A percentile compares a stretch with the other conserved stretches of the same genome.
phyloP scores from a whole-genome alignment of 2,113 vertebrate genomes.

The Taurulus bubalis region DNA sequence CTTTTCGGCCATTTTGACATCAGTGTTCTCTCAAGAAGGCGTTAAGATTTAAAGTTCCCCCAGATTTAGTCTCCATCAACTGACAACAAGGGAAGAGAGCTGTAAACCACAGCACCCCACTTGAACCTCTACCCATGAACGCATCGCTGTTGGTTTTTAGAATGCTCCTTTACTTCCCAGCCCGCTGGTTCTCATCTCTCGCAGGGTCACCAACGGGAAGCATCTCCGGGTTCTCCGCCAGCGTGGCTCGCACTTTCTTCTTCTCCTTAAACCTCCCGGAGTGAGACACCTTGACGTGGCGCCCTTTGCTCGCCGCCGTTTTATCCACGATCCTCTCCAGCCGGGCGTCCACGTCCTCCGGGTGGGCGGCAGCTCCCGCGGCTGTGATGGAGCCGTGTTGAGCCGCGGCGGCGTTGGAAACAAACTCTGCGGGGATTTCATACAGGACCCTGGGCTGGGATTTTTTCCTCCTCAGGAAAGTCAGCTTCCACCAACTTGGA shows the following conservation, averaged over 20 bases:
- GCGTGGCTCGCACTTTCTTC: conserved; percentile 87
- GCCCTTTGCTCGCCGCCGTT: conserved; percentile 84
- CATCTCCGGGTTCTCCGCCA: conserved; percentile 87
- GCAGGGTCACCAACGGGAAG: conserved; percentile 66
- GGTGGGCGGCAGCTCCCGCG: background rate
- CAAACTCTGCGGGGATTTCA: conserved; percentile 84
- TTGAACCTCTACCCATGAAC: background rate
- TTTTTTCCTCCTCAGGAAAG: conserved; percentile 90
- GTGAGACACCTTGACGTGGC: conserved; percentile 93
- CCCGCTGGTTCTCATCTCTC: conserved; percentile 56
- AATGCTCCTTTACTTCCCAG: conserved; percentile 25
- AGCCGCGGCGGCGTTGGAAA: conserved; percentile 58
- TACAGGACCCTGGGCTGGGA: conserved; percentile 87
- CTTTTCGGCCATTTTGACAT: background rate
- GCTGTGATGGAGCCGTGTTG: background rate
- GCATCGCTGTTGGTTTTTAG: background rate
- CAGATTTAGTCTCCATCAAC: background rate
- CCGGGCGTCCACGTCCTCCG: conserved; percentile 62
- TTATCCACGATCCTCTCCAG: conserved; percentile 94
- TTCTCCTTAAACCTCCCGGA: conserved; percentile 95
- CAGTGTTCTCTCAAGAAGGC: background rate
- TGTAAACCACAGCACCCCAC: background rate
- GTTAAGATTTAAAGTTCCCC: background rate
- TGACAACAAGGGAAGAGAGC: background rate
- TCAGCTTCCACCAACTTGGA: conserved; percentile 91